These are phyloP conservation scores for Rhabdomys pumilio DNA, from an alignment of 2,797 vertebrate genomes.

Conservation along the genomic window DNA sequence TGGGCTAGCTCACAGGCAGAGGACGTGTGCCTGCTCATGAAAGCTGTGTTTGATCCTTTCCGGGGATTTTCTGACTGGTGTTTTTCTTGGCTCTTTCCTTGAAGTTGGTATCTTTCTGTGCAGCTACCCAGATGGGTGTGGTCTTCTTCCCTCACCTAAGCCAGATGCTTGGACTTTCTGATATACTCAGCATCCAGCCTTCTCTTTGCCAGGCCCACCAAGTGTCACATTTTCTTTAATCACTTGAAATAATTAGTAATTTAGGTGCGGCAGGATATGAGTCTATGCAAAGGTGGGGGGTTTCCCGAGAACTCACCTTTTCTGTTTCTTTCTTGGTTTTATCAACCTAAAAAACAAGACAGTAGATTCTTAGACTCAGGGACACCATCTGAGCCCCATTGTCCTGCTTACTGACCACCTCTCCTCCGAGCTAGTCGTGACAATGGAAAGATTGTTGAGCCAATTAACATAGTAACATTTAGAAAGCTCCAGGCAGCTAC, in stretches of 20 bases:
- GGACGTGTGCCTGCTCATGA: neutral
- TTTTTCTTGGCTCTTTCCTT: constrained; percentile 71
- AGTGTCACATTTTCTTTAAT: constrained; percentile 33
- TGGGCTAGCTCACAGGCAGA: constrained; percentile 20
- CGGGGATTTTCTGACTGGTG: constrained; percentile 60
- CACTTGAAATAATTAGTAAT: constrained; percentile 67
- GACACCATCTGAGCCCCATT: neutral
- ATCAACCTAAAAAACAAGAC: constrained; percentile 22
- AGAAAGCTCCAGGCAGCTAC: neutral
- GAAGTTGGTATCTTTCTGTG: constrained; percentile 58
- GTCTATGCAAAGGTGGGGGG: constrained; percentile 12
- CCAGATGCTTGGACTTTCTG: constrained; percentile 22
- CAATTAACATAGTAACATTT: neutral
- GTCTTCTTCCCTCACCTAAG: neutral
- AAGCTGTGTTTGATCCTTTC: constrained; percentile 59
- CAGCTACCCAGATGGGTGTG: neutral
- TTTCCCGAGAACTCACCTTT: constrained; percentile 38
- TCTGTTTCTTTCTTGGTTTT: constrained; percentile 17
- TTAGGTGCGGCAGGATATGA: constrained; percentile 29
- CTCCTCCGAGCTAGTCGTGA: neutral
- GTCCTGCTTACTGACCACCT: neutral
- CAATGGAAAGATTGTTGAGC: neutral
- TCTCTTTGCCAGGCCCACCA: neutral
- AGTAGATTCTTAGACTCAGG: neutral
- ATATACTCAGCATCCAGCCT: neutral